Conservation (phyloP, 2,797 vertebrate genomes). For the Poecilia gillii region DNA sequence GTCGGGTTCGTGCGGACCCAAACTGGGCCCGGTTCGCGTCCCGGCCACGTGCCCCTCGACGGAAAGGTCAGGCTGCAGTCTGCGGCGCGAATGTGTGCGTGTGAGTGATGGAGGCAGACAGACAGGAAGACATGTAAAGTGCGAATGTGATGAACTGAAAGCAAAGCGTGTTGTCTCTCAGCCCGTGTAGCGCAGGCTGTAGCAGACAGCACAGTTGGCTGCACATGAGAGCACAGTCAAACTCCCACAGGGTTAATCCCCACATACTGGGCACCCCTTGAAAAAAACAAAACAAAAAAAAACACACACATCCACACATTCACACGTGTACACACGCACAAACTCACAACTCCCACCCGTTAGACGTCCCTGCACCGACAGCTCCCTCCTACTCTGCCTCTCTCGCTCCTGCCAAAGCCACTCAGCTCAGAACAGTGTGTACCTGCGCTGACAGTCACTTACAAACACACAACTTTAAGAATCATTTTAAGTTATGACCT, state of each 20-base stretch:
- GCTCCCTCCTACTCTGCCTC: conserved; percentile 57
- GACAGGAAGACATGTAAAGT: conserved; percentile 19
- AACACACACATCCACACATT: conserved; percentile 1
- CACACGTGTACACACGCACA: background rate
- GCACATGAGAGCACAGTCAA: conserved; percentile 55
- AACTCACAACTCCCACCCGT: conserved; percentile 29
- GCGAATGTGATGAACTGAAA: conserved; percentile 31
- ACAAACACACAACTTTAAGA: conserved; percentile 21
- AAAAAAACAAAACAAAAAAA: conserved; percentile 4
- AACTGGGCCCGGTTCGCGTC: conserved; percentile 25
- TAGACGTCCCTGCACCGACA: conserved; percentile 62
- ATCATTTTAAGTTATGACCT: conserved; percentile 14
- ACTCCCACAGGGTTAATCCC: conserved; percentile 68
- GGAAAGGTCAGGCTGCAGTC: conserved; percentile 51
- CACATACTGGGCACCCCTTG: conserved; percentile 52
- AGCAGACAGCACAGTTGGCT: conserved; percentile 59
- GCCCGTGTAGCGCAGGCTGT: conserved; percentile 1
- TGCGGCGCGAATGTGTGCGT: background rate
- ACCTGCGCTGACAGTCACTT: conserved; percentile 57
- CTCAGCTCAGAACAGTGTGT: conserved; percentile 59
- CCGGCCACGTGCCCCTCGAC: conserved; percentile 1
- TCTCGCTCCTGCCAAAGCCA: conserved; percentile 43
- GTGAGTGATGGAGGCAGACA: conserved; percentile 7
- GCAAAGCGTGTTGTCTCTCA: conserved; percentile 25
- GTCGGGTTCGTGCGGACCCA: conserved; percentile 36